Conservation (phyloP, 2,888 invertebrate genomes). For the Periphyllus acericola region DNA sequence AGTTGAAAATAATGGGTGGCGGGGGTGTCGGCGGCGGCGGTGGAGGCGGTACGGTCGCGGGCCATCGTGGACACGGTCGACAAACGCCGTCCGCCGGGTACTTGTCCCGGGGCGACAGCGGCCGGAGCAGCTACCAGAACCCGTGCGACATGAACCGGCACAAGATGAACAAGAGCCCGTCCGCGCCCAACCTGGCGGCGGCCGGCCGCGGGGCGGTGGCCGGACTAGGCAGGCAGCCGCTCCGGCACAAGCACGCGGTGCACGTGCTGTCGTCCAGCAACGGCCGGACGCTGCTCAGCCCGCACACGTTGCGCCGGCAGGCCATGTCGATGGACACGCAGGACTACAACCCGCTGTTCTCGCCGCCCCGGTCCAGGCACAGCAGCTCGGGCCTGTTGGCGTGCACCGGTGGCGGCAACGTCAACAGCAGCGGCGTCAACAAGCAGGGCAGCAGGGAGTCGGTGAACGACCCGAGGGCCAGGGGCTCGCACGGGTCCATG, state of each 20-base stretch:
- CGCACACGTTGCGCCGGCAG: constrained; percentile 76
- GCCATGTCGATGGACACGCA: constrained; percentile 83
- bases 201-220: constrained; percentile 65
- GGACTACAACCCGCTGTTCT: constrained; percentile 65
- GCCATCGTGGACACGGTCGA: constrained; percentile 66
- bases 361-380: constrained; percentile 65
- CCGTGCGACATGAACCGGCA: constrained; percentile 64
- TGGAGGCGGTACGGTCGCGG: constrained; percentile 62
- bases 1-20: constrained; percentile 62
- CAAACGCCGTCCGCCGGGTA: constrained; percentile 66
- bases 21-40: constrained; percentile 63
- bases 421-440: constrained; percentile 40
- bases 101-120: constrained; percentile 66
- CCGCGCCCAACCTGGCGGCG: constrained; percentile 72
- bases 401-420: constrained; percentile 63
- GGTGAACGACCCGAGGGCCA: constrained; percentile 49
- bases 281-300: constrained; percentile 70
- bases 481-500: constrained; percentile 74
- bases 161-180: constrained; percentile 71
- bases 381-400: constrained; percentile 64
- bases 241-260: constrained; percentile 35
- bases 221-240: constrained; percentile 28
- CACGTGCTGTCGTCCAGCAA: constrained; percentile 31
- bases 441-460: constrained; percentile 62
- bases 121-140: constrained; percentile 64